Evolutionary conservation across 1,140 invertebrate genomes (phyloP).

Genomic region (Hycleus phaleratus): DNA sequence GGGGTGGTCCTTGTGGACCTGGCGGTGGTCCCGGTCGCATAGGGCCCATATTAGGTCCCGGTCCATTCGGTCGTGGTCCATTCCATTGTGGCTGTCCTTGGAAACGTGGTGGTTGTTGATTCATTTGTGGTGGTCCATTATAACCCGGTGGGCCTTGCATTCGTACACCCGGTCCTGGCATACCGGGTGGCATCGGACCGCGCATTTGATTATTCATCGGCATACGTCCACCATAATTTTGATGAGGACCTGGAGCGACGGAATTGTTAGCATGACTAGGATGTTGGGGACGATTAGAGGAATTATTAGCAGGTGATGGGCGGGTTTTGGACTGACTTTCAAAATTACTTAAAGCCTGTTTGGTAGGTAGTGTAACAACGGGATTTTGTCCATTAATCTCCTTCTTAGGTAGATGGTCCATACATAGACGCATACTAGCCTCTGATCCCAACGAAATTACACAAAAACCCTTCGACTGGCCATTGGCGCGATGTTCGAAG

Average conservation of each 20-base stretch:
- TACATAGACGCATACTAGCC: conserved; percentile 75
- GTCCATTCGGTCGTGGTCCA: conserved; percentile 50
- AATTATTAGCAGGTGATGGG: conserved; percentile 60
- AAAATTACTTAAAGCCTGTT: conserved; percentile 58
- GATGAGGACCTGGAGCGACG: conserved; percentile 46
- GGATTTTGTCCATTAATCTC: conserved; percentile 93
- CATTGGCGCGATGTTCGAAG: conserved; percentile 98
- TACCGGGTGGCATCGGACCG: conserved; percentile 57
- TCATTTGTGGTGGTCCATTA: conserved; percentile 43
- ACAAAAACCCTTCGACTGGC: conserved; percentile 98
- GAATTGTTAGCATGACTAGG: conserved; percentile 45
- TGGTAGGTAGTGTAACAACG: conserved; percentile 90
- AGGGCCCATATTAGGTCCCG: conserved; percentile 47
- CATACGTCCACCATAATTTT: conserved; percentile 55
- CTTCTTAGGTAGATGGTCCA: conserved; percentile 90
- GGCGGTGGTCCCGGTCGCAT: conserved; percentile 49
- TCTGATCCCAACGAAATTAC: conserved; percentile 89
- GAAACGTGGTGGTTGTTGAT: conserved; percentile 50
- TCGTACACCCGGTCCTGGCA: conserved; percentile 55
- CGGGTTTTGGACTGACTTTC: conserved; percentile 86
- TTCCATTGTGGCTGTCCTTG: conserved; percentile 53
- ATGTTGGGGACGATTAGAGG: conserved; percentile 42
- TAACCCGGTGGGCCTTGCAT: conserved; percentile 53
- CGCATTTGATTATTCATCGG: conserved; percentile 61
- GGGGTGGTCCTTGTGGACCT: conserved; percentile 49